These are phyloP conservation scores for Channa striata DNA, from an alignment of 2,797 vertebrate genomes.

Conservation along the genomic window DNA sequence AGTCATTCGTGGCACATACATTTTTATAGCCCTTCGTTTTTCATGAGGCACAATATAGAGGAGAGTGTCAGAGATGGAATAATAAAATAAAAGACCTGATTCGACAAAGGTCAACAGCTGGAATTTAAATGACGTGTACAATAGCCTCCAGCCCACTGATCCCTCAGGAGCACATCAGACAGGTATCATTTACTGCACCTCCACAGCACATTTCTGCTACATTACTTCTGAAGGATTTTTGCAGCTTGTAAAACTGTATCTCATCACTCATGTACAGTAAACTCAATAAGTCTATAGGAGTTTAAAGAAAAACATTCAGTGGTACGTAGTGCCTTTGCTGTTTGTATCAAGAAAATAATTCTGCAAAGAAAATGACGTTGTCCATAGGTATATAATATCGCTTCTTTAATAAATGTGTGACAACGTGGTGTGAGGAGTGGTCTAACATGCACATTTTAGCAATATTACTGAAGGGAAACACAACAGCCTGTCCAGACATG, in stretches of 20 bases:
- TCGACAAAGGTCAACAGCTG: slow-evolving; percentile 63
- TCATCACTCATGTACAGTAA: slow-evolving; percentile 41
- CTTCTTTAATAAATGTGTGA: slow-evolving; percentile 48
- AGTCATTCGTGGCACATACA: slow-evolving; percentile 41
- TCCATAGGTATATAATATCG: slow-evolving; percentile 33
- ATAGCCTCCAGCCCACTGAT: slow-evolving; percentile 39
- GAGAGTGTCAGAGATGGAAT: slow-evolving; percentile 35
- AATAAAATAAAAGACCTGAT: slow-evolving; percentile 41
- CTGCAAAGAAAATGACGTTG: slow-evolving; percentile 3
- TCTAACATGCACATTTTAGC: slow-evolving; percentile 32
- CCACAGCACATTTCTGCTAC: slow-evolving; percentile 51
- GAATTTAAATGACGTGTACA: slow-evolving; percentile 42
- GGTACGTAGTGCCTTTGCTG: slow-evolving; percentile 5
- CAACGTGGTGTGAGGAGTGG: slow-evolving; percentile 23
- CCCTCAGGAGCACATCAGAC: slow-evolving; percentile 55
- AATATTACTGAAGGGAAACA: slow-evolving; percentile 48
- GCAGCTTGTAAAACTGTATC: slow-evolving; percentile 31
- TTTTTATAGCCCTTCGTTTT: slow-evolving; percentile 42
- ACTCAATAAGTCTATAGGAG: slow-evolving; percentile 41
- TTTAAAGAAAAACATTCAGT: slow-evolving; percentile 11
- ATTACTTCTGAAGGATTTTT: slow-evolving; percentile 53
- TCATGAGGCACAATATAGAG: slow-evolving; percentile 23
- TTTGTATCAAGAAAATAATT: slow-evolving; percentile 26
- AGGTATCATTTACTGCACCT: slow-evolving; percentile 55
- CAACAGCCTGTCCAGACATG: slow-evolving; percentile 53